Percentiles rank a stretch among this genome's conserved stretches.
Evolutionary conservation across 1,140 invertebrate species (phyloP).

Genomic region (Tribolium castaneum): DNA sequence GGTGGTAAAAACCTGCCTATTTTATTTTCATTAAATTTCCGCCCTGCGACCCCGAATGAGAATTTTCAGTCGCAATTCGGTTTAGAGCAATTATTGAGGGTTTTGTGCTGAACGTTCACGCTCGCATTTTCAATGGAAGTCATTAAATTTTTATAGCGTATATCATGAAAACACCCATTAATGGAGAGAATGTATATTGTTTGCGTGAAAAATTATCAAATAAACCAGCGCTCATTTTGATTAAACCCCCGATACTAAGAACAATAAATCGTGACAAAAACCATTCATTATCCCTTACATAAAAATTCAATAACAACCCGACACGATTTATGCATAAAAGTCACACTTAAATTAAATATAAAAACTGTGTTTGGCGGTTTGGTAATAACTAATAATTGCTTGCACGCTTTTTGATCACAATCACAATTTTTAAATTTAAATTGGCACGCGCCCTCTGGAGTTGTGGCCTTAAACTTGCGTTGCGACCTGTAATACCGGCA

Average conservation of each 20-base stretch:
- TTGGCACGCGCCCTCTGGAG: background rate
- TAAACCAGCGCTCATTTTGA: background rate
- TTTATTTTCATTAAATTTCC: no score
- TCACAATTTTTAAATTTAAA: no score
- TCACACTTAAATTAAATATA: background rate
- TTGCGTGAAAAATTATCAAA: background rate
- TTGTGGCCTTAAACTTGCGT: background rate
- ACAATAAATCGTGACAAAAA: background rate
- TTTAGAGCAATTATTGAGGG: background rate
- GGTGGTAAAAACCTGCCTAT: no score
- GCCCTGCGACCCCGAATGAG: background rate
- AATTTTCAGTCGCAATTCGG: background rate
- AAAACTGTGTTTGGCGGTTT: no score
- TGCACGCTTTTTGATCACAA: no score
- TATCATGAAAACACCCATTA: slow-evolving; percentile 4
- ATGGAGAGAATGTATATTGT: background rate
- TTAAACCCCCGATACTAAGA: background rate
- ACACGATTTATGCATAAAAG: background rate
- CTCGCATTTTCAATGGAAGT: background rate
- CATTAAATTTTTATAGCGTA: slow-evolving; percentile 11
- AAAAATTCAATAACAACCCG: background rate
- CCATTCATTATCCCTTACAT: background rate
- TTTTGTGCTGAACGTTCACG: background rate
- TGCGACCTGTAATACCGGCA: background rate
- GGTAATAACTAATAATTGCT: no score